Conservation (phyloP, 1,140 invertebrate species). For the Caenorhabditis briggsae region DNA sequence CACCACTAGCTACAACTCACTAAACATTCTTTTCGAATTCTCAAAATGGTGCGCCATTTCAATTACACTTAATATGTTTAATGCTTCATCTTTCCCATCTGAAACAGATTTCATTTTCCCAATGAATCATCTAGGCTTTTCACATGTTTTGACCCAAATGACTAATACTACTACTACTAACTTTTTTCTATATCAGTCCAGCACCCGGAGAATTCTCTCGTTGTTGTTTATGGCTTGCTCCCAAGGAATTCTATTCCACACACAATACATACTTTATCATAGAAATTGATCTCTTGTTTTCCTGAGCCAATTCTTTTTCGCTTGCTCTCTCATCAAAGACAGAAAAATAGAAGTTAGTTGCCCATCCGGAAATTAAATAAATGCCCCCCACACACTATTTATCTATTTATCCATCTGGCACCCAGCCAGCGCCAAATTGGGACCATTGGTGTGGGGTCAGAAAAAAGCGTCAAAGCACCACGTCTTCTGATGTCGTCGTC, state of each 20-base stretch:
- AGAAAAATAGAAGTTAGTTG: neutral
- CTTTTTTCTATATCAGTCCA: neutral
- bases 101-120: no score
- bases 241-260: neutral
- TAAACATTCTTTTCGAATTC: no score
- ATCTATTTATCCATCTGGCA: conserved; percentile 52
- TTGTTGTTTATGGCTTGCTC: neutral
- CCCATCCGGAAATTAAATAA: conserved; percentile 40
- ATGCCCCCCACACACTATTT: conserved; percentile 2
- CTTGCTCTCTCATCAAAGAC: neutral
- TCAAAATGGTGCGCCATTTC: no score
- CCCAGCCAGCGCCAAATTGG: conserved; percentile 31
- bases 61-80: no score
- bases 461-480: neutral
- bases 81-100: no score
- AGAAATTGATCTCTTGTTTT: conserved; percentile 6
- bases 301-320: neutral
- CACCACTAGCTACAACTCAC: no score
- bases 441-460: conserved; percentile 1
- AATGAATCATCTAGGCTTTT: no score
- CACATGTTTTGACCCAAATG: neutral
- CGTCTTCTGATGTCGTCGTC: conserved; percentile 7
- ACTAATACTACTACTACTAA: neutral
- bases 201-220: neutral
- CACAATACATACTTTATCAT: neutral